phyloP scores from a whole-genome alignment of 2,113 vertebrate genomes.

The Pseudorasbora parva region DNA sequence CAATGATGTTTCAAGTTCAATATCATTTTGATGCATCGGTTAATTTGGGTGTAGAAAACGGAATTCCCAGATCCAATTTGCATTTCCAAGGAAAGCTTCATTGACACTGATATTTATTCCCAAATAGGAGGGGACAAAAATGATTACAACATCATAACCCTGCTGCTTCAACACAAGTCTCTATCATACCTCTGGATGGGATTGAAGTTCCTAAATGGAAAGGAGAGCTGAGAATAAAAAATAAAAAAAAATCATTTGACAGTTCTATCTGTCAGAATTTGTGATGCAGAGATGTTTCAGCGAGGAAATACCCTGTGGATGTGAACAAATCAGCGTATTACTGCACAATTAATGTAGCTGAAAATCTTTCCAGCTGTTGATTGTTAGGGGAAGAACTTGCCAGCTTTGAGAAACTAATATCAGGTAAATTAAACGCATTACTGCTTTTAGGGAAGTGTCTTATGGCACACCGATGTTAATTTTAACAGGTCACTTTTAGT shows the following conservation, averaged over 20 bases:
- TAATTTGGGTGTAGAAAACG: constrained; percentile 70
- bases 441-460: not conserved
- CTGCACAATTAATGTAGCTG: constrained; percentile 78
- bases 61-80: constrained; percentile 73
- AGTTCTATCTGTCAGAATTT: constrained; percentile 71
- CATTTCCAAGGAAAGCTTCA: constrained; percentile 72
- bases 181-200: constrained; percentile 54
- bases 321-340: constrained; percentile 75
- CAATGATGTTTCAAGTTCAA: constrained; percentile 52
- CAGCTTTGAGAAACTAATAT: constrained; percentile 62
- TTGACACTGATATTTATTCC: constrained; percentile 71
- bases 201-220: constrained; percentile 41
- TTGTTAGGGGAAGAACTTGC: constrained; percentile 63
- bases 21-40: constrained; percentile 64
- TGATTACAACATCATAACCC: not conserved
- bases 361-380: constrained; percentile 74
- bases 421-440: constrained; percentile 65
- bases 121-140: constrained; percentile 44
- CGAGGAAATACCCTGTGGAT: constrained; percentile 74
- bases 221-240: constrained; percentile 56
- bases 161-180: not conserved
- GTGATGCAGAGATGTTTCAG: constrained; percentile 76
- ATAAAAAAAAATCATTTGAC: constrained; percentile 62
- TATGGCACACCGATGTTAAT: not conserved
- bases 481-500: not conserved